A percentile compares a stretch with the other conserved stretches of the same genome.
phyloP scores from a whole-genome alignment of 2,888 invertebrate genomes.

The Andrena dorsata region DNA sequence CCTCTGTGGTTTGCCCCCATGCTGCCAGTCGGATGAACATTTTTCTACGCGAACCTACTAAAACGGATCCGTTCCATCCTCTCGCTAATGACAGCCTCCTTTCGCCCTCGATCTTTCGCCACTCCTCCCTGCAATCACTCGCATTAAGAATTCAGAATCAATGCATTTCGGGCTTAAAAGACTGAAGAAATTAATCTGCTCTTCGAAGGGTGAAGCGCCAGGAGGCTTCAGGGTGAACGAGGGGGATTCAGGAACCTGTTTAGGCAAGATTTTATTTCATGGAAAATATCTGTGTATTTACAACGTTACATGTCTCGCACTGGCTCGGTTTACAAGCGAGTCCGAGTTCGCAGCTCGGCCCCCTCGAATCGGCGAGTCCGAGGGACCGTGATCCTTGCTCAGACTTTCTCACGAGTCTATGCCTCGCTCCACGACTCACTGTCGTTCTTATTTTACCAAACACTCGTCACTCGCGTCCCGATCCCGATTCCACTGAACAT shows the following conservation, averaged over 20 bases:
- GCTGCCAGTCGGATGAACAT: conserved; percentile 36
- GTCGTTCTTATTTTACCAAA: conserved; percentile 11
- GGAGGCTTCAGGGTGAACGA: conserved; percentile 9
- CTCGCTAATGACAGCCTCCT: not conserved
- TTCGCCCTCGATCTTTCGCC: not conserved
- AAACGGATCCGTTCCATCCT: conserved; percentile 14
- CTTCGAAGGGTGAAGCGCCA: not conserved
- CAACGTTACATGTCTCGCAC: conserved; percentile 69
- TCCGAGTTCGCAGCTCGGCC: not conserved
- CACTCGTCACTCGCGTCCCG: conserved; percentile 2
- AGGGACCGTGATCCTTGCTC: not conserved
- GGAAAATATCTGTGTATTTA: conserved; percentile 84
- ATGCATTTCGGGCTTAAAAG: not conserved
- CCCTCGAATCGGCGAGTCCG: conserved; percentile 2
- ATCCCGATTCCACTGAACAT: not conserved
- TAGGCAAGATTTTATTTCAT: conserved; percentile 76
- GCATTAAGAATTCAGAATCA: not conserved
- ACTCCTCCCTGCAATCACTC: not conserved
- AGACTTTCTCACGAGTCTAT: conserved; percentile 1
- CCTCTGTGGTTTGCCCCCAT: conserved; percentile 40
- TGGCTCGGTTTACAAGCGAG: conserved; percentile 37
- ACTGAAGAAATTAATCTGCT: not conserved
- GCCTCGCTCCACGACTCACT: not conserved
- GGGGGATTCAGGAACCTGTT: conserved; percentile 75
- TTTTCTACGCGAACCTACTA: conserved; percentile 40